A percentile compares a stretch with the other conserved stretches of the same genome.
phyloP scores from a whole-genome alignment of 1,140 invertebrate species.

The Araneus ventricosus region DNA sequence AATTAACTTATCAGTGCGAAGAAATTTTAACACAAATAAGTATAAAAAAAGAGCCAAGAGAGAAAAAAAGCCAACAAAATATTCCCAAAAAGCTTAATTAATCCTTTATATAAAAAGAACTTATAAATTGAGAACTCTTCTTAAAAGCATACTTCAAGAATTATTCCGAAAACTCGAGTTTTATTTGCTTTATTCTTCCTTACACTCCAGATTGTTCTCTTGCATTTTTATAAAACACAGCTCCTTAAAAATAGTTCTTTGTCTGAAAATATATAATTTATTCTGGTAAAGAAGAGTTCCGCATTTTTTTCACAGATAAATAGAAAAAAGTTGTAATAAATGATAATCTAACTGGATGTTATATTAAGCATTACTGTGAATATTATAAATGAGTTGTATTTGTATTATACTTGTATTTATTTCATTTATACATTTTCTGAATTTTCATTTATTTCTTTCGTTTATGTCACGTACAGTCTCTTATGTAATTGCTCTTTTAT shows the following conservation, averaged over 20 bases:
- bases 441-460: no score
- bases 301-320: no score
- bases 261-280: not conserved
- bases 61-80: not conserved
- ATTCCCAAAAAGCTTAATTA: conserved; percentile 39
- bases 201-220: not conserved
- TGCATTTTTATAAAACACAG: not conserved
- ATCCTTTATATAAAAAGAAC: conserved; percentile 38
- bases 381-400: no score
- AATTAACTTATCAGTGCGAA: conserved; percentile 62
- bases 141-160: conserved; percentile 12
- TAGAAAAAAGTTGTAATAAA: no score
- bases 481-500: no score
- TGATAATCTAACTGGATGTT: no score
- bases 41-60: not conserved
- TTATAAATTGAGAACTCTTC: conserved; percentile 32
- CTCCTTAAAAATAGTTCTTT: not conserved
- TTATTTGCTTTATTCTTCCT: not conserved
- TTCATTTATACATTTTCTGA: no score
- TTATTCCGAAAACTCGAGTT: not conserved
- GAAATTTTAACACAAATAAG: conserved; percentile 35
- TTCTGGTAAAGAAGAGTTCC: no score
- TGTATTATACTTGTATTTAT: no score
- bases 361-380: no score
- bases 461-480: no score